Conservation (phyloP, 2,113 vertebrate species). For the Atherinomorus stipes region DNA sequence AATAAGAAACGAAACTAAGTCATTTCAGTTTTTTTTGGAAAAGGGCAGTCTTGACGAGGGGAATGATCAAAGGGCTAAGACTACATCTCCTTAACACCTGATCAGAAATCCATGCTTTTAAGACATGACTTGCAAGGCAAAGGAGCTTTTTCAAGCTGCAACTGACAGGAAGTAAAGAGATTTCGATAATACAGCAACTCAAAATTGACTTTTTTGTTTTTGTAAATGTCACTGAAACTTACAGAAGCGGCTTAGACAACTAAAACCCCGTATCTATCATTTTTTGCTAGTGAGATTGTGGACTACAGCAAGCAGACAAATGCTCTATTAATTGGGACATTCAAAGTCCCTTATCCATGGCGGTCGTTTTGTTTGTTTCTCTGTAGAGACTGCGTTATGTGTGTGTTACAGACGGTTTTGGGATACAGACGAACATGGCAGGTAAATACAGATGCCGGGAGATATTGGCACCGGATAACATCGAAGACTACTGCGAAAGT, state of each 20-base stretch:
- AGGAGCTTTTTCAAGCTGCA: constrained; percentile 56
- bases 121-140: constrained; percentile 65
- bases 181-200: constrained; percentile 69
- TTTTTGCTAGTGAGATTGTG: constrained; percentile 64
- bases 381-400: constrained; percentile 72
- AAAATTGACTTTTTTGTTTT: constrained; percentile 77
- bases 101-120: constrained; percentile 79
- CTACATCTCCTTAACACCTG: constrained; percentile 68
- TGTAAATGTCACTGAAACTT: constrained; percentile 67
- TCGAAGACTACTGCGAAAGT: constrained; percentile 81
- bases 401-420: constrained; percentile 74
- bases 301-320: constrained; percentile 71
- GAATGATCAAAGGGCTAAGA: constrained; percentile 68
- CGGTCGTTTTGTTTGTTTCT: constrained; percentile 76
- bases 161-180: constrained; percentile 36
- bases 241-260: constrained; percentile 66
- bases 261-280: constrained; percentile 69
- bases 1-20: constrained; percentile 76
- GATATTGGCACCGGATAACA: constrained; percentile 88
- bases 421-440: constrained; percentile 81
- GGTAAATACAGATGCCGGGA: constrained; percentile 85
- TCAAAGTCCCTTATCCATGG: constrained; percentile 88
- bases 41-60: constrained; percentile 68
- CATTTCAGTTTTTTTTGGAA: constrained; percentile 74
- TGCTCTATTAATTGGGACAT: constrained; percentile 80